Base-by-base conservation (phyloP, 2,113 vertebrate genomes). In the Rhombomys opimus region DNA sequence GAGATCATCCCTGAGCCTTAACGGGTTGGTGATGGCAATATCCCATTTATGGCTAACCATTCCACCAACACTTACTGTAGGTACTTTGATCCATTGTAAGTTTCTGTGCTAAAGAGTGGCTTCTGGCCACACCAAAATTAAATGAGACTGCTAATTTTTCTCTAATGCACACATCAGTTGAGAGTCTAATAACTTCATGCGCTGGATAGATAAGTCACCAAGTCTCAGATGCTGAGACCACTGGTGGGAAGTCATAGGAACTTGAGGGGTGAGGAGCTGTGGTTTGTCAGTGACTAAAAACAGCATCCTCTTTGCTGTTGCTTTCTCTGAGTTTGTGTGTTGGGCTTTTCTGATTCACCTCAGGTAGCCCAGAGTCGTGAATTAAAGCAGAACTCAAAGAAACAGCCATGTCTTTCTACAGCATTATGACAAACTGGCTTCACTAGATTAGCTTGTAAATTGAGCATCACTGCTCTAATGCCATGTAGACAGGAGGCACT, bases 281-380 rank as follows among this genome's bases (percentile, higher is more conserved):
- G n/a, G 18, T 78, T 90, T 5, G 89, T 87, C 68, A 65, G 11
- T 78, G 70, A 75, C 61, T 90, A 65, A n/a, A 22, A 17, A 46
- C 14, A 65, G 4, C 38, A 32, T 92, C 30, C 13, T 96, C 57
- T 90, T 76, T 14, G 3, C 81, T 57, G 15, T 75, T 50, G 46
- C 32, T 77, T 95, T 76, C 76, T 86, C 89, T 82, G 46, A 76
- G 30, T 38, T 20, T 80, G 15, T 57, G 13, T 70, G 91, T 84
- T 92, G 22, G 22, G 77, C 52, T 91, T 81, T 94, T 54, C 38
- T 95, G 65, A 70, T 90, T 94, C 90, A 67, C 30, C 27, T 67
- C 22, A 75, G 12, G n/a, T 57, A 70, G 7, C 15, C 23, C 50
- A 89, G 52, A 96, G 52, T 81, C 80, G 94, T 32, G 46, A 91